Base-by-base conservation (phyloP, 2,113 vertebrate species). In the Triplophysa tibetana region DNA sequence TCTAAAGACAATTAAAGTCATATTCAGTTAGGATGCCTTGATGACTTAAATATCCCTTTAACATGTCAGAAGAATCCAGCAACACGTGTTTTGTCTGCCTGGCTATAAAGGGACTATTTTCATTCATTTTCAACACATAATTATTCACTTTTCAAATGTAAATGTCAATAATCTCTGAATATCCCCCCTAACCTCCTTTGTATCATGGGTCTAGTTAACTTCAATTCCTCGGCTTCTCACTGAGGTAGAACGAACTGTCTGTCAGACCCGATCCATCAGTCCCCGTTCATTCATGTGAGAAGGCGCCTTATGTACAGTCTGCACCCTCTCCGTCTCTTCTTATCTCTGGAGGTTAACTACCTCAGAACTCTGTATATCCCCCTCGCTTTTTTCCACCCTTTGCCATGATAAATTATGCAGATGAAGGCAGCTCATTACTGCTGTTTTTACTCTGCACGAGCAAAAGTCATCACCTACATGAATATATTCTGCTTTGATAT, bases 181-280 rank as follows among this genome's bases (percentile, higher is more conserved):
- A 23, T 3, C 12, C n/a, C 43, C 45, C 41, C 72, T 12, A 19
- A 29, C 45, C 61, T 24, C 48, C 14, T 68, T 26, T 54, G 8
- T 64, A 33, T 65, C 54, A 6, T 74, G 56, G n/a, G 1, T 41
- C n/a, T 24, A 73, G 70, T 73, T 61, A 48, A 80, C 61, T 50
- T 24, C 19, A 19, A 67, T 68, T 66, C 61, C 50, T 21, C 26
- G 84, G 85, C 73, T 81, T 83, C 80, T 84, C 61, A 64, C 67
- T 64, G 82, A 61, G 68, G 81, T 85, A 75, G 88, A 89, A 78
- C 61, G 45, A 73, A 84, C 67, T 58, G 50, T 68, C 81, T 89
- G 81, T 90, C 88, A 83, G 75, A 84, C 48, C 83, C 75, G 2
- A 81, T 87, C 85, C 70, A 41, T 88, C 87, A 80, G 81, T 69